Conservation (phyloP, 2,113 vertebrate species). For the Rissa tridactyla region DNA sequence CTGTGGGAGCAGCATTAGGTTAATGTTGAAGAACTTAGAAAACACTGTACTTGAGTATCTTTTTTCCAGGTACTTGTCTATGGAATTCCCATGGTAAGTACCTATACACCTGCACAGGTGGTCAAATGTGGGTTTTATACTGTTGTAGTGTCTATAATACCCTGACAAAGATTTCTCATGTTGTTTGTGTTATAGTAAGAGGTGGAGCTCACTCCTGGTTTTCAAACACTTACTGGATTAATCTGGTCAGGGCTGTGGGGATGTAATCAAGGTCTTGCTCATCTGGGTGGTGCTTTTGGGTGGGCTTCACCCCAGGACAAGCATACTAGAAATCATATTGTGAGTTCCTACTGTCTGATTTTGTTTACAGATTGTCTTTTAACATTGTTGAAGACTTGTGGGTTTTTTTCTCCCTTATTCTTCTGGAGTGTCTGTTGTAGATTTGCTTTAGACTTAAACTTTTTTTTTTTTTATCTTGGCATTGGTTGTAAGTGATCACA, state of each 20-base stretch:
- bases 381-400: not conserved
- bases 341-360: not conserved
- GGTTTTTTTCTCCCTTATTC: not conserved
- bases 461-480: not conserved
- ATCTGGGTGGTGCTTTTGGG: not conserved
- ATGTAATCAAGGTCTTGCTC: not conserved
- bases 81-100: not conserved
- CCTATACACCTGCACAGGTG: not conserved
- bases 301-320: not conserved
- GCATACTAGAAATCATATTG: not conserved
- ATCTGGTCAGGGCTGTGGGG: not conserved
- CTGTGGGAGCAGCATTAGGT: not conserved
- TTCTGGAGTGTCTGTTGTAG: conserved; percentile 3
- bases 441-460: not conserved
- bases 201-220: not conserved
- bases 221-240: not conserved
- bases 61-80: not conserved
- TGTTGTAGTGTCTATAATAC: not conserved
- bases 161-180: not conserved
- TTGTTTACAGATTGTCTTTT: not conserved
- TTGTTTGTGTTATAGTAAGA: not conserved
- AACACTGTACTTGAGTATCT: not conserved
- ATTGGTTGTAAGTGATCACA: not conserved
- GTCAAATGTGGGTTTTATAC: not conserved
- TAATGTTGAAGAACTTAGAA: not conserved